These are phyloP conservation scores for Drosophila setosimentum DNA, from an alignment of 2,888 invertebrate genomes.

Conservation along the genomic window DNA sequence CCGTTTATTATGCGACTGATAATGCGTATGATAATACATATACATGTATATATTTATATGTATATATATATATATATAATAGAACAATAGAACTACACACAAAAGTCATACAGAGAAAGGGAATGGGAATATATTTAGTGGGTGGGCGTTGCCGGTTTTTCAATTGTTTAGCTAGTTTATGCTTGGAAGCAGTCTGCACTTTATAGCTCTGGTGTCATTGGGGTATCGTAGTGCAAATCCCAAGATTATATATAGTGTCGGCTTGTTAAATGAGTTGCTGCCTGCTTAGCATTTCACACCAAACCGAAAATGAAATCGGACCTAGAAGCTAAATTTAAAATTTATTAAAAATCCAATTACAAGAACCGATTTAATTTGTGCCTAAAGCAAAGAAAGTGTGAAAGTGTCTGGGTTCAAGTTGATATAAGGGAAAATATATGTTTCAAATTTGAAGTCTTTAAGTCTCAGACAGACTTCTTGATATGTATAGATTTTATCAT, in stretches of 20 bases:
- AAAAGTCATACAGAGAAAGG: constrained; percentile 11
- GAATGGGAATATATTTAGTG: background rate
- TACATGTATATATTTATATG: background rate
- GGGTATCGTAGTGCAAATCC: background rate
- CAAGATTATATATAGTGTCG: background rate
- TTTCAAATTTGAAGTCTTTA: no score
- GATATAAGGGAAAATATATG: no score
- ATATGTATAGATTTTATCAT: no score
- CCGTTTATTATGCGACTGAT: constrained; percentile 68
- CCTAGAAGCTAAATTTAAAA: background rate
- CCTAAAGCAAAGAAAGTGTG: no score
- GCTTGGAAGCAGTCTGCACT: constrained; percentile 10
- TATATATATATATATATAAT: background rate
- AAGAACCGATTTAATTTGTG: background rate
- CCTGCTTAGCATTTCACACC: background rate
- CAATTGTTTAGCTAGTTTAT: constrained; percentile 34
- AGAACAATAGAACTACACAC: constrained; percentile 33
- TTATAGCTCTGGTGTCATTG: constrained; percentile 29
- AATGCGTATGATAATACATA: constrained; percentile 55
- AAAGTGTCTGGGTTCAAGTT: no score
- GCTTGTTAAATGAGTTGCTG: background rate
- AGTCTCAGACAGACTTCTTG: no score
- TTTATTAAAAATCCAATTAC: background rate
- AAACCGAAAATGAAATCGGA: background rate
- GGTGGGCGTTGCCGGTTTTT: constrained; percentile 27